phyloP scores from a whole-genome alignment of 2,797 vertebrate genomes.

The Hipposideros larvatus region DNA sequence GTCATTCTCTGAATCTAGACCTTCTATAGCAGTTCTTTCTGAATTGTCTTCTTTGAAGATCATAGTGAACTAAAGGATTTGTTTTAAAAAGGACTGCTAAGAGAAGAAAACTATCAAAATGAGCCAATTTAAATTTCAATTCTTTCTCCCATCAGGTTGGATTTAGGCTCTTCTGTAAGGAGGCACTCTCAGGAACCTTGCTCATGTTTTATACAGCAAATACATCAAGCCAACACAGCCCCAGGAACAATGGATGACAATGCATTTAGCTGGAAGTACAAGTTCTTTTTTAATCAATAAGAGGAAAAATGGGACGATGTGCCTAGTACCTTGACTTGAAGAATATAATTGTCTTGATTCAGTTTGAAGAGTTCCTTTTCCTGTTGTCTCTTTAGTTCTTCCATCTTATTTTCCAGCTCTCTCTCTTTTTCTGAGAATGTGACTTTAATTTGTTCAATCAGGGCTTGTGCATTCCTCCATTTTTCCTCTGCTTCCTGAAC shows the following conservation, averaged over 20 bases:
- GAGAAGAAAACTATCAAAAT: slow-evolving; percentile 33
- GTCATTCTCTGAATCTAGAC: neutral
- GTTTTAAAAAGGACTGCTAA: slow-evolving; percentile 15
- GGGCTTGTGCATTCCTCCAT: slow-evolving; percentile 81
- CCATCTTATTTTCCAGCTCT: slow-evolving; percentile 86
- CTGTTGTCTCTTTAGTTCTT: slow-evolving; percentile 87
- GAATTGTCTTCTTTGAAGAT: slow-evolving; percentile 38
- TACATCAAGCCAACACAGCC: neutral
- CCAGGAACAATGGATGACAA: neutral
- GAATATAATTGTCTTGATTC: slow-evolving; percentile 93
- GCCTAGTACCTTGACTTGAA: slow-evolving; percentile 93
- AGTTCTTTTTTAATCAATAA: neutral
- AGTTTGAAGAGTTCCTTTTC: slow-evolving; percentile 90
- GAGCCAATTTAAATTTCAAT: neutral
- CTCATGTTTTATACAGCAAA: neutral
- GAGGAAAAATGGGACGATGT: neutral
- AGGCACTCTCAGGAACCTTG: neutral
- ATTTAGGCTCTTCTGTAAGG: neutral
- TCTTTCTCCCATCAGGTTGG: neutral
- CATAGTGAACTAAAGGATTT: neutral
- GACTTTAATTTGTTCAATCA: slow-evolving; percentile 88
- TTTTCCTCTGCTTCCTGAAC: slow-evolving; percentile 87
- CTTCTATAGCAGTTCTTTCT: neutral
- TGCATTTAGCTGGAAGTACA: neutral
- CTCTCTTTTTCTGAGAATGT: slow-evolving; percentile 89